phyloP scores from a whole-genome alignment of 2,888 invertebrate species.

The Lasius platythorax region DNA sequence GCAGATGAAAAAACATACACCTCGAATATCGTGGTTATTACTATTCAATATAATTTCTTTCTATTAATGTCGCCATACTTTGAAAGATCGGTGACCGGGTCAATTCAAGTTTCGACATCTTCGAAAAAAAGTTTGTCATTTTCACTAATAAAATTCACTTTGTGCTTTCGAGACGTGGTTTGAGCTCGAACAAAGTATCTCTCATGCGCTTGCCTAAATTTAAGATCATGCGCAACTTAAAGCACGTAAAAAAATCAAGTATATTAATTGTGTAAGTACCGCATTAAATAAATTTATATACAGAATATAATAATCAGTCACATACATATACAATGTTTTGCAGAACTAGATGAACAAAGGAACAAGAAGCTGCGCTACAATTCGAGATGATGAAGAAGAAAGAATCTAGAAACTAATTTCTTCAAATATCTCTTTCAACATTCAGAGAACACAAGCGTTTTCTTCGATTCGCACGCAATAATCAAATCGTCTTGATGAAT shows the following conservation, averaged over 20 bases:
- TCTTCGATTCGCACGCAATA: not conserved
- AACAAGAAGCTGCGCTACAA: not conserved
- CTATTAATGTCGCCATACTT: not conserved
- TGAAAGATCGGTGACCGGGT: not conserved
- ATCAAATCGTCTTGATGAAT: not conserved
- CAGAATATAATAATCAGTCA: not conserved
- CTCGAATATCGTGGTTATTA: not conserved
- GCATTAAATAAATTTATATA: slow-evolving; percentile 1
- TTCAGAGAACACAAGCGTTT: not conserved
- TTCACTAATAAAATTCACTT: slow-evolving; percentile 11
- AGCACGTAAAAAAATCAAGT: not conserved
- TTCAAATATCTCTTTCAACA: not conserved
- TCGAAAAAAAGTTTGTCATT: not conserved
- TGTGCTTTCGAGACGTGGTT: not conserved
- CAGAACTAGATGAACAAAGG: not conserved
- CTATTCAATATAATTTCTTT: slow-evolving; percentile 2
- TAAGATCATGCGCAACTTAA: not conserved
- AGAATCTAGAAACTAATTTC: not conserved
- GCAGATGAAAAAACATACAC: slow-evolving; percentile 16
- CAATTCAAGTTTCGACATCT: not conserved
- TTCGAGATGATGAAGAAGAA: not conserved
- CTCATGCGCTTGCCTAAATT: not conserved
- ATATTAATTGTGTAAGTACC: slow-evolving; percentile 2
- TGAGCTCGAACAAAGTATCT: not conserved
- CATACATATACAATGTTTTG: not conserved